Percentiles rank a stretch among this genome's conserved stretches.
Evolutionary conservation across 2,113 vertebrate species (phyloP).

Genomic region (Sus scrofa): DNA sequence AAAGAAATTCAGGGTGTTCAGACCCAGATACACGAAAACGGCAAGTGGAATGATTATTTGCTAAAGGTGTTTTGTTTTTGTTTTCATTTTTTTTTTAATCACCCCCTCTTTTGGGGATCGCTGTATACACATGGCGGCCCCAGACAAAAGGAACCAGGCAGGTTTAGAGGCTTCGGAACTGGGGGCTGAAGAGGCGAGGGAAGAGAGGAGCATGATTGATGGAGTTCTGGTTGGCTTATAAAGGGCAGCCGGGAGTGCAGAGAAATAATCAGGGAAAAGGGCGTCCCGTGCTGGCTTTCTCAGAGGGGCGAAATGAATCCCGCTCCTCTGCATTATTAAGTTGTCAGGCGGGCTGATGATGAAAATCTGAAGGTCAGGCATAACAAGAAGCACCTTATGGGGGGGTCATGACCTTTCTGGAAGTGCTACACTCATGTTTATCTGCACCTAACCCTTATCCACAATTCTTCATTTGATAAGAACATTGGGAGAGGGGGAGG

Average conservation of each 20-base stretch:
- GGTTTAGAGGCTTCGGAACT: constrained; percentile 86
- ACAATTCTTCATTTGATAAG: constrained; percentile 99
- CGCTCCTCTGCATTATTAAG: constrained; percentile 97
- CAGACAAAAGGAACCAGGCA: constrained; percentile 91
- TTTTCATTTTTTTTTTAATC: neutral
- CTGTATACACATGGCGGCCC: constrained; percentile 75
- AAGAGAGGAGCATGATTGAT: constrained; percentile 96
- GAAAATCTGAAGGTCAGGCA: constrained; percentile 99
- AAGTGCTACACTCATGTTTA: constrained; percentile 99
- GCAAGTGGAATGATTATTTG: constrained; percentile 62
- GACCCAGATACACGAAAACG: neutral
- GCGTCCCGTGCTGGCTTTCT: constrained; percentile 92
- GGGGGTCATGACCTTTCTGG: constrained; percentile 95
- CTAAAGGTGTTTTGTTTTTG: constrained; percentile 71
- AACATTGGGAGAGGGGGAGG: constrained; percentile 85
- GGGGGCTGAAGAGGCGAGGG: constrained; percentile 90
- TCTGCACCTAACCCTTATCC: constrained; percentile 99
- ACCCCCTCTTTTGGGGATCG: constrained; percentile 71
- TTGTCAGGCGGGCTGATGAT: constrained; percentile 97
- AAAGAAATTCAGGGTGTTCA: neutral
- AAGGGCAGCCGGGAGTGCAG: constrained; percentile 97
- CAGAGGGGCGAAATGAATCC: constrained; percentile 94
- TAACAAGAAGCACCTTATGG: constrained; percentile 99
- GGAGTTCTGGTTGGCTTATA: constrained; percentile 98
- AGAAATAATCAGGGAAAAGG: constrained; percentile 99